Percentiles rank a stretch among this genome's conserved stretches.
Evolutionary conservation across 2,888 invertebrate species (phyloP).

Genomic region (Drosophila vallismaia): DNA sequence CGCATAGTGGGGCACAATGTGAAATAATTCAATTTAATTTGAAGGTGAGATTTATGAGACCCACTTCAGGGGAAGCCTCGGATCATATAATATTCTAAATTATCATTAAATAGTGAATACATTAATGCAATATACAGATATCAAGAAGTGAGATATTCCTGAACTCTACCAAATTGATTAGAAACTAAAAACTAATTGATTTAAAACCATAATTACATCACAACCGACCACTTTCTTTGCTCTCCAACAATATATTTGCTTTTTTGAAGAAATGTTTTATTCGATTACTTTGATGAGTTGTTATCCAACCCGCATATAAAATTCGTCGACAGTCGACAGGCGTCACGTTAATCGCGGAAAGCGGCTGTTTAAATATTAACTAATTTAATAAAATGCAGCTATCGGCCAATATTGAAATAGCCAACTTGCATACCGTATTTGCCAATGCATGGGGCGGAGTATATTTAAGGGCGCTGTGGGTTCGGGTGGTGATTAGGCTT

Average conservation of each 20-base stretch:
- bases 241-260: background rate
- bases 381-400: slow-evolving; percentile 23
- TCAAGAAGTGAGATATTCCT: too few species aligned
- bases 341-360: slow-evolving; percentile 4
- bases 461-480: too few species aligned
- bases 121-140: too few species aligned
- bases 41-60: too few species aligned
- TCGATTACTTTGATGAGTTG: slow-evolving; percentile 3
- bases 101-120: background rate
- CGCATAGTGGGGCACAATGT: slow-evolving; percentile 25
- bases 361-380: slow-evolving; percentile 56
- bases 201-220: background rate
- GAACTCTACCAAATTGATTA: too few species aligned
- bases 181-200: too few species aligned
- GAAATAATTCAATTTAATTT: background rate
- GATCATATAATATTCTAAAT: too few species aligned
- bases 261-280: background rate
- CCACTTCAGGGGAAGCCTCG: too few species aligned
- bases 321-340: background rate
- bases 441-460: background rate
- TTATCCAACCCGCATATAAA: slow-evolving; percentile 23
- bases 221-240: background rate
- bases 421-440: too few species aligned
- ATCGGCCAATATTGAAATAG: slow-evolving; percentile 40
- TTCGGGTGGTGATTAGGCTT: slow-evolving; percentile 11